Base-by-base conservation (phyloP, 2,888 invertebrate species). In the Caradrina kadenii region DNA sequence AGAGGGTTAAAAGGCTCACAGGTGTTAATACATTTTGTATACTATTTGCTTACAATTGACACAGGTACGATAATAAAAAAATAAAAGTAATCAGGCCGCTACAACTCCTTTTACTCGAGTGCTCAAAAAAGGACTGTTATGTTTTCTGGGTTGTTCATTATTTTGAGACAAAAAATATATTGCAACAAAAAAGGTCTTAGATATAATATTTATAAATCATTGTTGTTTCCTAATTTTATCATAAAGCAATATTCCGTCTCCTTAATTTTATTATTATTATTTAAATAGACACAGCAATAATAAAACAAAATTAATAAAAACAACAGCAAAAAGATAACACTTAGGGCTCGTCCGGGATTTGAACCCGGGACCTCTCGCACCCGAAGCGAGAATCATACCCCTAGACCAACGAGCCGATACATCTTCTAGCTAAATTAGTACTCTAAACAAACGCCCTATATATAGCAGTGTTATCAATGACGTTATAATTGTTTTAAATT, bases 301-400 rank as follows among this genome's bases (percentile, higher is more conserved):
- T 39, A 22, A 63, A 54, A 49, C 11, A 45, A 60, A 63, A 60
- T 17, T 8, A 59, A 54, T 26, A 69, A 60, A 54, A 56, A 49
- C 22, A 58, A n/a, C 26, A 17, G 11, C 58, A 81, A 79, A 85
- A 79, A 75, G 35, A 17, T 0, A 17, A 2, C 1, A 6, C 0
- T 2, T 45, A 63, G 94, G 94, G 95, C 94, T 94, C 94, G 94
- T 95, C 95, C 95, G 95, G 95, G 95, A 95, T 95, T 95, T 95
- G 95, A 95, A 95, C 94, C 95, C 95, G 93, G 94, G 93, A 94
- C 94, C 94, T 96, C 95, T 95, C 96, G 96, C 96, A 96, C 96
- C 96, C 96, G 96, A 96, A 96, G 96, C 96, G 96, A 96, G 96
- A 96, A 96, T 96, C 96, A 96, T 96, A 96, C 96, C 96, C 96